Conservation (phyloP, 2,113 vertebrate genomes). For the Equus quagga region DNA sequence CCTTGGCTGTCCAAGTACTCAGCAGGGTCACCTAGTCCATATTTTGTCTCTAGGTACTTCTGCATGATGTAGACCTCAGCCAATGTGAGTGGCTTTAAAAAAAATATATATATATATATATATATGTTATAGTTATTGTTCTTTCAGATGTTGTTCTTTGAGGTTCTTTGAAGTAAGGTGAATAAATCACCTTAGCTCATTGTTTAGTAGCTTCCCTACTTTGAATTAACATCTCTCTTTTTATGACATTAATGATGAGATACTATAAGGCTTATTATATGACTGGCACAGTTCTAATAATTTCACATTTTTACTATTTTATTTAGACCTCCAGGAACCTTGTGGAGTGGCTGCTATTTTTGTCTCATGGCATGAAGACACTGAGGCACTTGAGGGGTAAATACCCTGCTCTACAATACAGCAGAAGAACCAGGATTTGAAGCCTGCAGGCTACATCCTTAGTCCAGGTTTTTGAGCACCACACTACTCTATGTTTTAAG, state of each 20-base stretch:
- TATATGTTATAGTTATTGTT: neutral
- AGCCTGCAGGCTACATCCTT: neutral
- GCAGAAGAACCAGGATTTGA: neutral
- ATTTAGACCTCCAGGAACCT: neutral
- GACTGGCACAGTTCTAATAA: neutral
- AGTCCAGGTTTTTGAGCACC: neutral
- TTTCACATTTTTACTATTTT: neutral
- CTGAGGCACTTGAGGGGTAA: neutral
- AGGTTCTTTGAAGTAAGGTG: neutral
- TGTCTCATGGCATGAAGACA: neutral
- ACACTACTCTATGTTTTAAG: neutral
- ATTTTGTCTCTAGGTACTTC: neutral
- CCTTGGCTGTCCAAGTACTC: neutral
- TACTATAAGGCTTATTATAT: neutral
- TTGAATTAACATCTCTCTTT: neutral
- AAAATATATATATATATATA: neutral
- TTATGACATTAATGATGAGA: neutral
- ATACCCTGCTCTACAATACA: neutral
- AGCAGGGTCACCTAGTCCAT: too few species aligned
- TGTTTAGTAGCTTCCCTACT: neutral
- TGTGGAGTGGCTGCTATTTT: neutral
- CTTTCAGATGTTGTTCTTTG: neutral
- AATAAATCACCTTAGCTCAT: neutral
- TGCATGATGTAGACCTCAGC: neutral
- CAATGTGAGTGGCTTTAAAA: neutral